Percentiles rank a stretch among this genome's conserved stretches.
These are phyloP conservation scores for Globodera ellingtonae DNA, from an alignment of 1,140 invertebrate species.

Conservation along the genomic window DNA sequence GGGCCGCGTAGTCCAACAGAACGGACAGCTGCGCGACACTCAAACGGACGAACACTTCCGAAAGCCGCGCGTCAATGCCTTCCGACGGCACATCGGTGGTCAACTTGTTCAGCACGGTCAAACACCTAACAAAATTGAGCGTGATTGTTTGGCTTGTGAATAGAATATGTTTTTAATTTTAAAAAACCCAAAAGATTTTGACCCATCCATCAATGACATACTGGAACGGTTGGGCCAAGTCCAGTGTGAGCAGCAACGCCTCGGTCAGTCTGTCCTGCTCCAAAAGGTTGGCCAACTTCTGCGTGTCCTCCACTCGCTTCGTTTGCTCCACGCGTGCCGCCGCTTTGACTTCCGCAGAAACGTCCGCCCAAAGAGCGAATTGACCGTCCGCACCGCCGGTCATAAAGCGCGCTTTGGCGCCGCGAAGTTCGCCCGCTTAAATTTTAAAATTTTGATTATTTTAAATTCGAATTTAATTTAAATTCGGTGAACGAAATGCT, in stretches of 20 bases:
- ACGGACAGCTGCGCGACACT: constrained; percentile 44
- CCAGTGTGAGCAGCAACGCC: constrained; percentile 57
- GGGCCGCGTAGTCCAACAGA: constrained; percentile 54
- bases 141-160: not conserved
- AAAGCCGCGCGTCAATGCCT: constrained; percentile 21
- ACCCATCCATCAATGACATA: constrained; percentile 13
- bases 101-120: constrained; percentile 51
- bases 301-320: constrained; percentile 55
- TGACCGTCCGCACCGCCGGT: constrained; percentile 59
- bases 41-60: constrained; percentile 38
- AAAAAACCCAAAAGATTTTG: not conserved
- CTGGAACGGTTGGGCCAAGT: constrained; percentile 54
- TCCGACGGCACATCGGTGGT: constrained; percentile 14
- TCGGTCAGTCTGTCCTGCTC: constrained; percentile 51
- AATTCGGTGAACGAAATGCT: not conserved
- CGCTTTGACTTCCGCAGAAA: constrained; percentile 48
- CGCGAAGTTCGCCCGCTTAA: not conserved
- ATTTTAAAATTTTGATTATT: constrained; percentile 9
- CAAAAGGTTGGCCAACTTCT: constrained; percentile 58
- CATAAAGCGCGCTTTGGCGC: constrained; percentile 37
- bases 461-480: constrained; percentile 21
- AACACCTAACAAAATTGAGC: constrained; percentile 28
- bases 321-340: constrained; percentile 43
- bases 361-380: constrained; percentile 59
- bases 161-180: constrained; percentile 21